These are phyloP conservation scores for Brienomyrus longianalis DNA, from an alignment of 2,113 vertebrate genomes.

Conservation along the genomic window DNA sequence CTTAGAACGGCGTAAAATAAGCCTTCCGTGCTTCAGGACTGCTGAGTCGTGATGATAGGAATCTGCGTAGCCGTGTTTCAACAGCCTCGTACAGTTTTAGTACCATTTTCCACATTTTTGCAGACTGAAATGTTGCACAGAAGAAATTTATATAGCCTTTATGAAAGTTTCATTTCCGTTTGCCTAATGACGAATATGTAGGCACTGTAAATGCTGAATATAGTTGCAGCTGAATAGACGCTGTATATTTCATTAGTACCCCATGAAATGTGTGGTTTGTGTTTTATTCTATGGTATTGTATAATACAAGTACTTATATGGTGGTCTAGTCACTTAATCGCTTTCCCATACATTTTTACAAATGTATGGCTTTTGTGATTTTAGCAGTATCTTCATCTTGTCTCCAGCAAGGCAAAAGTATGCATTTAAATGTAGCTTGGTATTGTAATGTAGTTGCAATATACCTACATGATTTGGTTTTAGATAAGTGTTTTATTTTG, in stretches of 20 bases:
- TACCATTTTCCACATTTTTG: neutral
- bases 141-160: neutral
- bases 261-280: neutral
- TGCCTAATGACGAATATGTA: neutral
- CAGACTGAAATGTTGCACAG: neutral
- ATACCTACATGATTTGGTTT: neutral
- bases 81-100: neutral
- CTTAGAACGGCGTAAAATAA: neutral
- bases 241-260: neutral
- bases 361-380: neutral
- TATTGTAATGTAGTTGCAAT: neutral
- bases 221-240: neutral
- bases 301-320: neutral
- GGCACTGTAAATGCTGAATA: neutral
- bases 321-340: neutral
- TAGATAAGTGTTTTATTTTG: neutral
- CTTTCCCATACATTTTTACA: neutral
- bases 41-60: neutral
- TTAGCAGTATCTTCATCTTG: neutral
- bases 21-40: neutral
- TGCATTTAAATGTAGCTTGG: neutral
- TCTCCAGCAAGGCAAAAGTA: neutral
- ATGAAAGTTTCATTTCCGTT: neutral
- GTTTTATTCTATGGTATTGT: neutral
- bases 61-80: neutral